phyloP scores from a whole-genome alignment of 2,888 invertebrate species.

The Abrostola triplasia region DNA sequence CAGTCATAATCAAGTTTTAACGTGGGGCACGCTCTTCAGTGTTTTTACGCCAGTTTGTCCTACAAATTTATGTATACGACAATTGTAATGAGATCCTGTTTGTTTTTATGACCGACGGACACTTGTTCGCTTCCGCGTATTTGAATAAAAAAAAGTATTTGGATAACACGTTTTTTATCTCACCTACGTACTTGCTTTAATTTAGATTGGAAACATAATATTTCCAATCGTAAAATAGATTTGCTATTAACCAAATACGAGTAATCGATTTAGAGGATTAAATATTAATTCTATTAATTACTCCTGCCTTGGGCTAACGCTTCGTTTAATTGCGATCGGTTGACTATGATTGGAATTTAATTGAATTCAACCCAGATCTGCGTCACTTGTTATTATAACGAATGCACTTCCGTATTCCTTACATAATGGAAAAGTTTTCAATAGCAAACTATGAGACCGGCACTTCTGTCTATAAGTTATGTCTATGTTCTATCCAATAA shows the following conservation, averaged over 20 bases:
- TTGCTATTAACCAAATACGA: no score
- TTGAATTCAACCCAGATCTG: background rate
- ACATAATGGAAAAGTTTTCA: background rate
- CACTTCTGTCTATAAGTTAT: no score
- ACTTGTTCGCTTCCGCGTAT: constrained; percentile 57
- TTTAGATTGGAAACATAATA: background rate
- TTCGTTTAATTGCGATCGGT: constrained; percentile 3
- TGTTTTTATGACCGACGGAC: constrained; percentile 47
- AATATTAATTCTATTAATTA: background rate
- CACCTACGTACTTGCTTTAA: background rate
- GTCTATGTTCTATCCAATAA: no score
- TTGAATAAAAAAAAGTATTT: constrained; percentile 28
- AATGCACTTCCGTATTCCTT: constrained; percentile 2
- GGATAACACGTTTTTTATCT: constrained; percentile 15
- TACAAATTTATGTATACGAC: constrained; percentile 34
- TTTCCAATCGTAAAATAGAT: constrained; percentile 6
- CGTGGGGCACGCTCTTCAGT: constrained; percentile 30
- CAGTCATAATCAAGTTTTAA: constrained; percentile 40
- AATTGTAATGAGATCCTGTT: constrained; percentile 61
- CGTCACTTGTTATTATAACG: background rate
- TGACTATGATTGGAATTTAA: constrained; percentile 14
- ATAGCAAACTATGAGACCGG: background rate
- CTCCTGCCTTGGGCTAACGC: background rate
- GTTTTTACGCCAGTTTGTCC: constrained; percentile 14
- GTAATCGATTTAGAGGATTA: constrained; percentile 3